Conservation (phyloP, 2,797 vertebrate species). For the Dicrostonyx torquatus region DNA sequence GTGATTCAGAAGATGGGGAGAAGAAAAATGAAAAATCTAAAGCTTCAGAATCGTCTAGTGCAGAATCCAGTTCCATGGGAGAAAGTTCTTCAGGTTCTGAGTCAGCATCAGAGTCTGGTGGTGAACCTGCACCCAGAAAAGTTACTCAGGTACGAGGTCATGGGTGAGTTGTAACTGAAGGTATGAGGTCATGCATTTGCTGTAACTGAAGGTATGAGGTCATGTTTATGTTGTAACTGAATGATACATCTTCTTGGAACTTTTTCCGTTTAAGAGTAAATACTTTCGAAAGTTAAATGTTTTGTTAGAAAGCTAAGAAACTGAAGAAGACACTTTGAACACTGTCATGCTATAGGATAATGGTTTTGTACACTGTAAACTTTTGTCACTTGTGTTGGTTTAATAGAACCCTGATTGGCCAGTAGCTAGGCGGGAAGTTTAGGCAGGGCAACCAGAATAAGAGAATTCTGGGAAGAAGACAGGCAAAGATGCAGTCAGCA, state of each 20-base stretch:
- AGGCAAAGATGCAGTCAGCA: too few relatives aligned
- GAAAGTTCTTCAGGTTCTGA: constrained; percentile 87
- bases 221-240: too few relatives aligned
- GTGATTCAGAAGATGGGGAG: constrained; percentile 78
- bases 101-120: constrained; percentile 88
- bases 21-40: constrained; percentile 74
- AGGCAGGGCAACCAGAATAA: too few relatives aligned
- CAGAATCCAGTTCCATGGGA: constrained; percentile 85
- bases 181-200: background rate
- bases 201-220: too few relatives aligned
- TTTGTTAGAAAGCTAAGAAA: constrained; percentile 43
- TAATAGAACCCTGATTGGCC: too few relatives aligned
- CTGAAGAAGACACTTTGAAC: background rate
- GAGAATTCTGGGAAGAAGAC: too few relatives aligned
- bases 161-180: background rate
- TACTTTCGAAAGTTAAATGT: constrained; percentile 26
- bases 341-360: too few relatives aligned
- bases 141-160: constrained; percentile 77
- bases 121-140: constrained; percentile 85
- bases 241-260: constrained; percentile 28
- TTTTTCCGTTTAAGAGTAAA: background rate
- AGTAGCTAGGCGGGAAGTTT: too few relatives aligned
- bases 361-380: too few relatives aligned
- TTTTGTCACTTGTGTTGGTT: too few relatives aligned
- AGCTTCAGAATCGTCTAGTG: constrained; percentile 80